Conservation (phyloP, 2,797 vertebrate species). For the Scolopax bukidnonensis region DNA sequence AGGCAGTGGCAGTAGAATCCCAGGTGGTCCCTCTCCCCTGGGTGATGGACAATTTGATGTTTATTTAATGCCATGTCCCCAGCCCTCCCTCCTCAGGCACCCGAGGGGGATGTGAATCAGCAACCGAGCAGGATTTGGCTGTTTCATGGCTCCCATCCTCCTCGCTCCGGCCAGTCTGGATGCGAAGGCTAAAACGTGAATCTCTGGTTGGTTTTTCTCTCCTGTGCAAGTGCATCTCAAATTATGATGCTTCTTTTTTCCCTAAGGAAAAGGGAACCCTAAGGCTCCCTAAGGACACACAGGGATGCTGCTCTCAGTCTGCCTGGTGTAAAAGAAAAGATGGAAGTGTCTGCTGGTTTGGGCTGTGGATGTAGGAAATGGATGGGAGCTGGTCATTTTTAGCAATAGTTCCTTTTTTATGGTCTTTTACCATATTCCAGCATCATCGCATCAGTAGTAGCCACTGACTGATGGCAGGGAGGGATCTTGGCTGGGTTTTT, state of each 20-base stretch:
- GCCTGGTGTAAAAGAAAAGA: not conserved
- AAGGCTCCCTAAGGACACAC: not conserved
- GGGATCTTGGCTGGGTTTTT: not conserved
- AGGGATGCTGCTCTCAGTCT: not conserved
- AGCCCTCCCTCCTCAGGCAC: not conserved
- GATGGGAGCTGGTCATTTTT: not conserved
- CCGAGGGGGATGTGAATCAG: not conserved
- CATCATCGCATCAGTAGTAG: accelerated
- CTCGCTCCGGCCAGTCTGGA: not conserved
- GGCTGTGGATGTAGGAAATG: accelerated
- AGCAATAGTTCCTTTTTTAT: not conserved
- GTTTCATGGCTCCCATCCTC: not conserved
- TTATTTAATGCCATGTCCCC: not conserved
- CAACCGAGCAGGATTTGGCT: not conserved
- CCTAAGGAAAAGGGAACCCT: too few species aligned
- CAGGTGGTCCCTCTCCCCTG: accelerated
- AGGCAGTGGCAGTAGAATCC: not conserved
- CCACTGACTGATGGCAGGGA: not conserved
- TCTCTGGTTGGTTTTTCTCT: not conserved
- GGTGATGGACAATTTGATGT: accelerated
- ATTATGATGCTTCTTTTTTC: not conserved
- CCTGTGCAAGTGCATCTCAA: not conserved
- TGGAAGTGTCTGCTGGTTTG: not conserved
- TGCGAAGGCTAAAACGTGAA: not conserved
- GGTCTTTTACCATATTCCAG: not conserved